Evolutionary conservation across 1,140 invertebrate species (phyloP).

Genomic region (Camponotus floridanus): DNA sequence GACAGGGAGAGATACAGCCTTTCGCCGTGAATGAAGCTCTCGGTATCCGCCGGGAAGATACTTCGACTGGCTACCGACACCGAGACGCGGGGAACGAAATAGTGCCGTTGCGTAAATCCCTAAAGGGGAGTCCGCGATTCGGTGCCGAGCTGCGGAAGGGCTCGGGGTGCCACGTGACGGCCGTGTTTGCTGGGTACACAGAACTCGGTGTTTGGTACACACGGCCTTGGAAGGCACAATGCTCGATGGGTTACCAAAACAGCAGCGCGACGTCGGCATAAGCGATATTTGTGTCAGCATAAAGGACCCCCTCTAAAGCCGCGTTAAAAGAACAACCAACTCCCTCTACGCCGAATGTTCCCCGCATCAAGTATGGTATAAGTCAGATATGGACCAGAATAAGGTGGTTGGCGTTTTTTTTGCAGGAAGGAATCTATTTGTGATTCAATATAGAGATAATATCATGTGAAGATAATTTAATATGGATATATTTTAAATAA

Average conservation of each 20-base stretch:
- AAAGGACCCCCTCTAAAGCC: conserved; percentile 82
- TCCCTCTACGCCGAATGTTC: conserved; percentile 3
- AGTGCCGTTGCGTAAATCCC: conserved; percentile 78
- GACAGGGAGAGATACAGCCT: conserved; percentile 59
- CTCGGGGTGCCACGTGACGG: conserved; percentile 82
- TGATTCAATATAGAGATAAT: not conserved
- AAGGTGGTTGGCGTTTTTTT: conserved; percentile 16
- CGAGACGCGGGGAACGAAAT: conserved; percentile 57
- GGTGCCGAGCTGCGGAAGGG: conserved; percentile 64
- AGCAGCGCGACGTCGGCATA: conserved; percentile 84
- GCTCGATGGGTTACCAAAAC: conserved; percentile 86
- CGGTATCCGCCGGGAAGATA: conserved; percentile 58
- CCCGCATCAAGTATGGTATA: conserved; percentile 19
- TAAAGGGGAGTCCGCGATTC: conserved; percentile 72
- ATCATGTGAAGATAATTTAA: not conserved
- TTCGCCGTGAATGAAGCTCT: conserved; percentile 67
- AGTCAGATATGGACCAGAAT: conserved; percentile 43
- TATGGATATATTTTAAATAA: not conserved
- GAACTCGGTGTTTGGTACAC: conserved; percentile 82
- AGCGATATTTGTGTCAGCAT: conserved; percentile 87
- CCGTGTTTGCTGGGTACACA: conserved; percentile 85
- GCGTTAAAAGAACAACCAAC: conserved; percentile 83
- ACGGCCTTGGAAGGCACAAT: conserved; percentile 82
- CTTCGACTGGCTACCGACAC: conserved; percentile 42
- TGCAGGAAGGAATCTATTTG: not conserved